These are phyloP conservation scores for Todus mexicanus DNA, from an alignment of 2,797 vertebrate genomes.

Conservation along the genomic window DNA sequence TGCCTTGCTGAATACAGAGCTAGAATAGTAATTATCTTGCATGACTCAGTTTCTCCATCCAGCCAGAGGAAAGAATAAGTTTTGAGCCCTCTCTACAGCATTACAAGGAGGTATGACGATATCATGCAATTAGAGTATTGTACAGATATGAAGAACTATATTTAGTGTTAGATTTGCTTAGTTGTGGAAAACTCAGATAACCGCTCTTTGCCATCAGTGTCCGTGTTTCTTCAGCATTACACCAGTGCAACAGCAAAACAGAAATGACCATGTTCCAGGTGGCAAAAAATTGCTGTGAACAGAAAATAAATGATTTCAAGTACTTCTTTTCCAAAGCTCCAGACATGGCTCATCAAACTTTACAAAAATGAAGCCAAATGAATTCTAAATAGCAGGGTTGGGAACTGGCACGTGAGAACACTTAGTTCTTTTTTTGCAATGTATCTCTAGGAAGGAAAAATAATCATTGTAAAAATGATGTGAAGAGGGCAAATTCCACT, in stretches of 20 bases:
- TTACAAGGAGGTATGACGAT: background rate
- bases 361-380: background rate
- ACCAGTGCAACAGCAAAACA: background rate
- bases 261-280: background rate
- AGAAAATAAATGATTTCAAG: background rate
- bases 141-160: background rate
- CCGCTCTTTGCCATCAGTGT: background rate
- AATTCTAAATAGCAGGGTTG: background rate
- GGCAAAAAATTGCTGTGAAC: background rate
- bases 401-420: background rate
- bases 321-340: background rate
- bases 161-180: background rate
- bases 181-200: background rate
- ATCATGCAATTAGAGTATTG: background rate
- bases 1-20: background rate
- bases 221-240: background rate
- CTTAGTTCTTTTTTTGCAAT: background rate
- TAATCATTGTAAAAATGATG: background rate
- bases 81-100: background rate
- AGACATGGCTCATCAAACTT: background rate
- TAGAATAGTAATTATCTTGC: background rate
- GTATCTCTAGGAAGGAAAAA: background rate
- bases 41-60: constrained; percentile 37
- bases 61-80: background rate
- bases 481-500: background rate